Conservation (phyloP, 2,113 vertebrate genomes). For the Apeltes quadracus region DNA sequence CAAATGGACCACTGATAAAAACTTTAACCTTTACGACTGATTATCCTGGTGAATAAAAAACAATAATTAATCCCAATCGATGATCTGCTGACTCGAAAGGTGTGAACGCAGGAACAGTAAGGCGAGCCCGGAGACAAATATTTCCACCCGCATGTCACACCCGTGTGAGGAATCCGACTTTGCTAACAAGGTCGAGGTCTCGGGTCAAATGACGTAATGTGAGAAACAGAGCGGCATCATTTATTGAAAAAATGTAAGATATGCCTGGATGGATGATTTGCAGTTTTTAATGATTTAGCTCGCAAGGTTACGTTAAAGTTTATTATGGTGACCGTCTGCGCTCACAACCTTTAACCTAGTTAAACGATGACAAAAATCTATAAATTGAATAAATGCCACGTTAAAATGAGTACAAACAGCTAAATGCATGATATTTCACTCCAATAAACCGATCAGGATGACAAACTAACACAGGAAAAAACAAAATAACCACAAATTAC, state of each 20-base stretch:
- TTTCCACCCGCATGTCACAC: conserved; percentile 36
- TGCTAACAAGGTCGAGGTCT: neutral
- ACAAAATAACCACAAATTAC: neutral
- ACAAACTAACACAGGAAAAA: conserved; percentile 20
- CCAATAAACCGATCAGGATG: neutral
- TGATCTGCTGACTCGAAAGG: neutral
- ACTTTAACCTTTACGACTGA: neutral
- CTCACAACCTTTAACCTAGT: neutral
- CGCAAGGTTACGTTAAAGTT: neutral
- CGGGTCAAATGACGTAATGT: neutral
- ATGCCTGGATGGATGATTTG: neutral
- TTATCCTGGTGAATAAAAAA: neutral
- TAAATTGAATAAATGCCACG: neutral
- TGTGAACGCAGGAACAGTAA: neutral
- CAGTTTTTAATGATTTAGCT: neutral
- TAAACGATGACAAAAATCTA: neutral
- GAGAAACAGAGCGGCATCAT: too few relatives aligned
- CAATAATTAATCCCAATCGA: neutral
- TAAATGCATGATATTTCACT: neutral
- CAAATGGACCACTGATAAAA: neutral
- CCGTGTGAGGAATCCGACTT: conserved; percentile 25
- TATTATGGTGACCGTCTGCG: neutral
- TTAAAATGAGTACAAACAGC: neutral
- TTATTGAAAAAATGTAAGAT: too few relatives aligned
- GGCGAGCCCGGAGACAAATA: neutral